Base-by-base conservation (phyloP, 2,888 invertebrate genomes). In the Brachyptera putata region DNA sequence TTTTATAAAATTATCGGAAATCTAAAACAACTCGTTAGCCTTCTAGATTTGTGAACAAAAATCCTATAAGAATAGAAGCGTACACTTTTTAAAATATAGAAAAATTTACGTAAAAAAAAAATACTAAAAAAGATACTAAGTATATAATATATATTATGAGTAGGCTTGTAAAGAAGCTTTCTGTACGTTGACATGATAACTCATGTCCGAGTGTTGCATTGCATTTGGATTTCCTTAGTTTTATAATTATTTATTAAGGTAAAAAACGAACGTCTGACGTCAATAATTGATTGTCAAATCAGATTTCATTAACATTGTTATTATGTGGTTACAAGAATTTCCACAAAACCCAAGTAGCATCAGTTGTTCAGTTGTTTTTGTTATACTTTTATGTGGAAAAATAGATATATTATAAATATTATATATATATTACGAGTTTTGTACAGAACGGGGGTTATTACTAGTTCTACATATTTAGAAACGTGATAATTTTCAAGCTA, bases 391-490 rank as follows among this genome's bases (percentile, higher is more conserved):
- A 43, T 18, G 43, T 43, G 43, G 43, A 43, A 43, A 21, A 43
- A 25, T 48, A 58, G 21, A 58, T 53, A 53, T 41, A 49, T 43
- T 43, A 48, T 57, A 48, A 57, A 34, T 48, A 57, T 57, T 59
- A 26, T 46, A 43, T 57, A 46, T 46, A 58, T 58, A 16, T 41
- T 25, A 59, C 48, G 46, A 46, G 48, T 34, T 34, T 59, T 59
- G 59, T 59, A 59, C 59, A 59, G 55, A 58, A 46, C 22, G 30
- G n/a, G n/a, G n/a, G 18, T 16, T 37, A 41, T 41, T 41, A 56
- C 43, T n/a, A n/a, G n/a, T n/a, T n/a, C n/a, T 49, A 50, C 53
- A n/a, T 39, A 43, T 41, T 50, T 41, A 59, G 41, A 36, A 18
- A 34, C 41, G 43, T 43, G 43, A 43, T 43, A 43, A 43, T 16